A percentile compares a stretch with the other conserved stretches of the same genome.
Evolutionary conservation across 1,140 invertebrate species (phyloP).

Genomic region (Sipha flava): DNA sequence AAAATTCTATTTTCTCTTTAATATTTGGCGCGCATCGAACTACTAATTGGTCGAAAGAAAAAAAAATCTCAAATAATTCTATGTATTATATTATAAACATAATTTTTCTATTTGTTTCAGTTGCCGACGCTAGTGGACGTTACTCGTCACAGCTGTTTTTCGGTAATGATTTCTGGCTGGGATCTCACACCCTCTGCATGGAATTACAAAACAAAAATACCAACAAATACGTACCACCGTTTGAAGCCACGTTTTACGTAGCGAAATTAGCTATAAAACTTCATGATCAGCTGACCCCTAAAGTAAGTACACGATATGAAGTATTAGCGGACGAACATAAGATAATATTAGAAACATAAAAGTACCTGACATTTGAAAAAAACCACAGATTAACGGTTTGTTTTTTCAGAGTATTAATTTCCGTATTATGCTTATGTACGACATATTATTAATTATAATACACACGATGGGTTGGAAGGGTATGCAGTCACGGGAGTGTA

Average conservation of each 20-base stretch:
- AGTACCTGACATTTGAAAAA: not conserved
- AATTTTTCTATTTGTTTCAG: conserved; percentile 47
- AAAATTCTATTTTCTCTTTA: too few species aligned
- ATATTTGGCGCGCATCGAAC: too few species aligned
- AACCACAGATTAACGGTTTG: not conserved
- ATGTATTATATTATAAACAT: too few species aligned
- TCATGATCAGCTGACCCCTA: conserved; percentile 52
- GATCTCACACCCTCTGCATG: conserved; percentile 56
- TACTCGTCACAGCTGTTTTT: conserved; percentile 70
- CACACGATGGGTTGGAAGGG: not conserved
- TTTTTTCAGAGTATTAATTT: not conserved
- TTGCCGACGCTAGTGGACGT: conserved; percentile 70
- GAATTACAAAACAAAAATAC: conserved; percentile 42
- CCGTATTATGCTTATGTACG: not conserved
- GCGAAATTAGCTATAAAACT: conserved; percentile 56
- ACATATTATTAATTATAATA: not conserved
- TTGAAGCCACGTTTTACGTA: conserved; percentile 54
- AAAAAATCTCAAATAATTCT: too few species aligned
- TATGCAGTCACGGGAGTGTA: not conserved
- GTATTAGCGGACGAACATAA: too few species aligned
- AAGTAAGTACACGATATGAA: conserved; percentile 48
- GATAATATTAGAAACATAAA: too few species aligned
- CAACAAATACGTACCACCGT: conserved; percentile 51
- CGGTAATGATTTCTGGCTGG: conserved; percentile 74
- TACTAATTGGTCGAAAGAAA: too few species aligned